Conservation (phyloP, 35 echinoderm and acorn worm genomes). For the Ophioderma brevispina region DNA sequence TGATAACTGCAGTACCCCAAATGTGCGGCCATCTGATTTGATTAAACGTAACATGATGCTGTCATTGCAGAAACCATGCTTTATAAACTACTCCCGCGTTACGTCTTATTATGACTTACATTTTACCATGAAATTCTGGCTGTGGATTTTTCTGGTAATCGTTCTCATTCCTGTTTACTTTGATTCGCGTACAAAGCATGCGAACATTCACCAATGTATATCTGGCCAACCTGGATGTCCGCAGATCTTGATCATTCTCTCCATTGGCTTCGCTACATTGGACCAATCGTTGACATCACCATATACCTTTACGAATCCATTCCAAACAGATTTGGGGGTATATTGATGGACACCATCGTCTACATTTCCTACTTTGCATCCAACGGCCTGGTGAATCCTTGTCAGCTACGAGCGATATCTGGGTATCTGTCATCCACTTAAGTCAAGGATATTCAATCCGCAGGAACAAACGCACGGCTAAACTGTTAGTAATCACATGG, state of each 20-base stretch:
- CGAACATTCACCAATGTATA: slow-evolving; percentile 61
- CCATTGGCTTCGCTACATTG: slow-evolving; percentile 17
- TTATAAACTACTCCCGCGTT: neutral
- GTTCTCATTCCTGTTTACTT: slow-evolving; percentile 48
- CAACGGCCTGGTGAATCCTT: slow-evolving; percentile 19
- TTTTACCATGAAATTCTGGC: slow-evolving; percentile 15
- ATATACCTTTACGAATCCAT: neutral
- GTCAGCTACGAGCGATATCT: slow-evolving; percentile 28
- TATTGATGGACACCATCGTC: neutral
- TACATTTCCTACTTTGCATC: slow-evolving; percentile 35
- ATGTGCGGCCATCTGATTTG: neutral
- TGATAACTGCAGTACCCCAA: neutral
- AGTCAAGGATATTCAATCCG: neutral
- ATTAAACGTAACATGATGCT: neutral
- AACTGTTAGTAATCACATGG: slow-evolving; percentile 8
- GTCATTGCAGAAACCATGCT: neutral
- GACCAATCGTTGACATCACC: neutral
- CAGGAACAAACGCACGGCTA: neutral
- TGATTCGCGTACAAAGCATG: slow-evolving; percentile 44
- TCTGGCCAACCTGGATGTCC: slow-evolving; percentile 46
- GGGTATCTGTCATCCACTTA: slow-evolving; percentile 47
- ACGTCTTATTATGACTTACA: neutral
- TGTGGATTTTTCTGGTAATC: slow-evolving; percentile 36
- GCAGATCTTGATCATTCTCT: slow-evolving; percentile 25
- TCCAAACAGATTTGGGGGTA: neutral